phyloP scores from a whole-genome alignment of 1,140 invertebrate species.

The Ips nitidus region DNA sequence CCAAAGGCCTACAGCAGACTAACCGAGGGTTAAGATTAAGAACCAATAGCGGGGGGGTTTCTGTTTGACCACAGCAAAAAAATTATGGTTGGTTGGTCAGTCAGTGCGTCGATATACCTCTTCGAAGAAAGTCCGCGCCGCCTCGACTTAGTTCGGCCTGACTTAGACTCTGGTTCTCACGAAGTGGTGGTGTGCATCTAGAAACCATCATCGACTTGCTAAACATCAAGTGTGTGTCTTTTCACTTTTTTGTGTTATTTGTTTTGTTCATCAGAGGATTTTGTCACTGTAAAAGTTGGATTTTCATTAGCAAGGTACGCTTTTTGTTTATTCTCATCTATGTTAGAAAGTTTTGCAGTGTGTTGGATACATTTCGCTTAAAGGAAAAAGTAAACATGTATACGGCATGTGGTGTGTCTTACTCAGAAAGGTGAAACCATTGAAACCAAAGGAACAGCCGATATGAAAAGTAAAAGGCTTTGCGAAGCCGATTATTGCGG shows the following conservation, averaged over 20 bases:
- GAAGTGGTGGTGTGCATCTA: constrained; percentile 5
- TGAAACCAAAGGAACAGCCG: too few relatives aligned
- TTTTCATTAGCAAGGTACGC: constrained; percentile 15
- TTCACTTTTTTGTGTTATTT: constrained; percentile 11
- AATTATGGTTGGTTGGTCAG: constrained; percentile 11
- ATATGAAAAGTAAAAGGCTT: too few relatives aligned
- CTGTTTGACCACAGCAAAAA: constrained; percentile 15
- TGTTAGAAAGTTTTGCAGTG: too few relatives aligned
- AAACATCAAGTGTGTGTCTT: constrained; percentile 11
- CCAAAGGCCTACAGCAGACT: not conserved
- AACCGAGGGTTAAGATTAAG: constrained; percentile 3
- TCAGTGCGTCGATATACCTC: constrained; percentile 25
- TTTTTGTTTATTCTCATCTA: not conserved
- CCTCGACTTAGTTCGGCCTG: constrained; percentile 9
- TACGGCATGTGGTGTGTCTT: too few relatives aligned
- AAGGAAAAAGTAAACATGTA: too few relatives aligned
- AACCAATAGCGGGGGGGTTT: not conserved
- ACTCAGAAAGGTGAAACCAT: too few relatives aligned
- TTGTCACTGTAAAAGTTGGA: constrained; percentile 6
- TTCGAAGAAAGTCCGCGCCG: constrained; percentile 23
- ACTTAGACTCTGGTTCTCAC: constrained; percentile 6
- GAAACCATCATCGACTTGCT: not conserved
- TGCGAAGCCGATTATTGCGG: too few relatives aligned
- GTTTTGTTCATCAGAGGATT: constrained; percentile 5
- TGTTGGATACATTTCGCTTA: too few relatives aligned